phyloP scores from a whole-genome alignment of 2,797 vertebrate species.

The Emydoidea blandingii region DNA sequence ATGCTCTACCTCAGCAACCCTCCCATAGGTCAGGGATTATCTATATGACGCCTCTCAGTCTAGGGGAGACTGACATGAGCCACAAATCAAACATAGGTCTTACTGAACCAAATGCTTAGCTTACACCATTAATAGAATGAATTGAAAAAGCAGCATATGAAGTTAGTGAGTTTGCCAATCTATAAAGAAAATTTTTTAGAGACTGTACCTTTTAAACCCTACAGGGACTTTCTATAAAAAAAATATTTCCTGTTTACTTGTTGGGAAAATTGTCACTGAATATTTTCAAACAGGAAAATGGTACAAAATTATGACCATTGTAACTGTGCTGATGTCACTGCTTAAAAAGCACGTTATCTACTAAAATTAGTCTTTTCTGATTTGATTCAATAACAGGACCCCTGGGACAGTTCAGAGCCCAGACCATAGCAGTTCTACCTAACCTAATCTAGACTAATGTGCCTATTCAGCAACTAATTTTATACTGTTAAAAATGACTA shows the following conservation, averaged over 20 bases:
- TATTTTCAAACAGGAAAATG: neutral
- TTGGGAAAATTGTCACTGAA: neutral
- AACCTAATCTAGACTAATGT: neutral
- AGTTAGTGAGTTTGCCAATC: neutral
- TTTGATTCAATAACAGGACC: neutral
- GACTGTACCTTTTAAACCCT: neutral
- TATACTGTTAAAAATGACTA: neutral
- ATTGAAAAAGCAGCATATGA: neutral
- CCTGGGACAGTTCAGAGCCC: neutral
- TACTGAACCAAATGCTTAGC: neutral
- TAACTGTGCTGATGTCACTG: neutral
- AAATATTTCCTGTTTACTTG: neutral
- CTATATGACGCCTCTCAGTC: neutral
- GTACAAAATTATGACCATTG: neutral
- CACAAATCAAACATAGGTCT: fast-evolving
- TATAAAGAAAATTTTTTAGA: neutral
- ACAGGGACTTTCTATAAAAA: neutral
- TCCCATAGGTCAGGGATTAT: neutral
- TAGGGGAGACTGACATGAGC: neutral
- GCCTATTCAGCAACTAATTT: neutral
- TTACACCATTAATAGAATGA: neutral
- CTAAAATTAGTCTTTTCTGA: neutral
- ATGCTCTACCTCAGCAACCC: neutral
- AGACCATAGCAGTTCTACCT: neutral
- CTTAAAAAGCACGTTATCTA: neutral